Base-by-base conservation (phyloP, 2,113 vertebrate species). In the Ammodytes marinus region DNA sequence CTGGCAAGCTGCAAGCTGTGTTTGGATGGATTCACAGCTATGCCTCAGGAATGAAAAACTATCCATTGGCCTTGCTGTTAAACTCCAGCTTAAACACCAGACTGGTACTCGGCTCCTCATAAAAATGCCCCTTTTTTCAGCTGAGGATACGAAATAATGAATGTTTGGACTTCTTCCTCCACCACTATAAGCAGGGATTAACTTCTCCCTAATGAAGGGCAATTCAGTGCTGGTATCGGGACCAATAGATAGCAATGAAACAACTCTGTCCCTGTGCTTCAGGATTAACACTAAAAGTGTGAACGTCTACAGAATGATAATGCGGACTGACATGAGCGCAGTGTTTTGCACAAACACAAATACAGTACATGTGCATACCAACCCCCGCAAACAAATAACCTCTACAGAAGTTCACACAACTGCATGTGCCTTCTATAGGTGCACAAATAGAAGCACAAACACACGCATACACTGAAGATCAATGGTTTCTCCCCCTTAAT, bases 151-250 rank as follows among this genome's bases (percentile, higher is more conserved):
- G 4, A 35, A 50, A 49, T 83, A 86, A 87, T 86, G 74, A 78
- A 74, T 86, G 64, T 73, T 76, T 65, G 68, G 74, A 78, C 77
- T 82, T 60, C 35, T 79, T 84, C 78, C 53, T 80, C 55, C 72
- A 53, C 55, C 54, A 67, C 77, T 64, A 47, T 89, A 88, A 92
- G 79, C 50, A 80, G 87, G 89, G 89, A 91, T 94, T 94, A 92
- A 90, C 84, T 90, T 69, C 50, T 68, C 70, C 39, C 49, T 92
- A 93, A 92, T 92, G 85, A 94, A 91, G 87, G 88, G 76, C 88
- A 92, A 87, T 82, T 92, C 87, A 80, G 67, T 74, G 59, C 80
- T 59, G 79, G 57, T 77, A 82, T 83, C 79, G 80, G 80, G 47
- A 79, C 71, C 55, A 61, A 76, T 50, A 59, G 79, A 81, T 73